These are phyloP conservation scores for Ceratitis capitata DNA, from an alignment of 1,140 invertebrate species.

Conservation along the genomic window DNA sequence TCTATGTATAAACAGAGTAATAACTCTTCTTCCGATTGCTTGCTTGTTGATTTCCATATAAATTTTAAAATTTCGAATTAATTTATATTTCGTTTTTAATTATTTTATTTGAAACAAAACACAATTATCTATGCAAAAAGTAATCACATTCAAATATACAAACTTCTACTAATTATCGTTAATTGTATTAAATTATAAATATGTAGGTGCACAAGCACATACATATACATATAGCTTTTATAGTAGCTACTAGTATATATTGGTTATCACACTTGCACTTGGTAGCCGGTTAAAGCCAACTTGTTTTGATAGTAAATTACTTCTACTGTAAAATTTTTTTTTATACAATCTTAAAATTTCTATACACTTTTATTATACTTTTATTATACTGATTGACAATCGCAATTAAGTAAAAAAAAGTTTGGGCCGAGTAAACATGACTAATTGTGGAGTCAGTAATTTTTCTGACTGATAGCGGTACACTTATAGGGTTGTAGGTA, in stretches of 20 bases:
- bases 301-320: neutral
- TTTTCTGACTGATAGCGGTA: neutral
- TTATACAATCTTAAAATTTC: neutral
- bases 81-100: neutral
- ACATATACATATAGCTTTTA: neutral
- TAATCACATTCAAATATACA: neutral
- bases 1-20: neutral
- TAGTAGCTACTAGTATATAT: neutral
- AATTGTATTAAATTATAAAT: neutral
- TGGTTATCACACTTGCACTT: neutral
- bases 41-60: neutral
- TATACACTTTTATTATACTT: neutral
- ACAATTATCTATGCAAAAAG: neutral
- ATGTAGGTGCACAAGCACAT: no score
- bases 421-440: neutral
- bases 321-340: neutral
- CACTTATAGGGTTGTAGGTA: no score
- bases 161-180: neutral
- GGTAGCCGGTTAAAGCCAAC: neutral
- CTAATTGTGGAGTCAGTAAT: neutral
- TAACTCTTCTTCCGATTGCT: neutral
- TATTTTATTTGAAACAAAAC: neutral
- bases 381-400: neutral
- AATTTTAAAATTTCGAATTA: neutral
- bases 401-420: neutral